Evolutionary conservation across 2,113 vertebrate genomes (phyloP).

Genomic region (Neogale vison): DNA sequence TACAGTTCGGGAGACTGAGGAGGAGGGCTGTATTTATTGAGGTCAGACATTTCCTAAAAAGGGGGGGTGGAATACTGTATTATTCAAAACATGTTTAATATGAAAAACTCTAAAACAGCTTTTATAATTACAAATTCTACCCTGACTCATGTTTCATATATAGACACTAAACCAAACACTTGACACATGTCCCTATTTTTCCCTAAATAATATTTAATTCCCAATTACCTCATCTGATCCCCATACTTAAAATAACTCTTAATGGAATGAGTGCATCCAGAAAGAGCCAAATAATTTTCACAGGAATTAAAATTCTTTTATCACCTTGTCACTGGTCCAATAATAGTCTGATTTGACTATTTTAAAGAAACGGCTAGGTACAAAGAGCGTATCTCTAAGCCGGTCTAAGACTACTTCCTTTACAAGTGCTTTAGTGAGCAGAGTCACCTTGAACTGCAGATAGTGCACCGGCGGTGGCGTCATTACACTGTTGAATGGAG

Average conservation of each 20-base stretch:
- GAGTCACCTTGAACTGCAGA: conserved; percentile 95
- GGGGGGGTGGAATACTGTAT: background rate
- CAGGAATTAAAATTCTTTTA: background rate
- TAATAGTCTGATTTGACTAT: background rate
- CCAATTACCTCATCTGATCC: background rate
- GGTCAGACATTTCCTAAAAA: conserved; percentile 97
- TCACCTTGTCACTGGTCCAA: background rate
- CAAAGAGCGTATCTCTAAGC: background rate
- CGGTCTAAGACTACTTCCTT: background rate
- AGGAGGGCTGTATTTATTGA: conserved; percentile 98
- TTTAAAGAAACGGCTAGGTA: background rate
- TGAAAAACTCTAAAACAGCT: conserved; percentile 45
- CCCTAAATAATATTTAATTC: background rate
- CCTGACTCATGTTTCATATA: background rate
- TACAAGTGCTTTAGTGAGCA: background rate
- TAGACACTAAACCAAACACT: background rate
- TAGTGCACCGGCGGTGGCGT: conserved; percentile 98
- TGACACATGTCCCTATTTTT: background rate
- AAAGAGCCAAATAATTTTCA: background rate
- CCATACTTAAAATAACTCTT: conserved; percentile 33
- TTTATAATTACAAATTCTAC: conserved; percentile 21
- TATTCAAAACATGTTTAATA: conserved; percentile 64
- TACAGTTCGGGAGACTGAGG: conserved; percentile 97
- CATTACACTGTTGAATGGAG: conserved; percentile 98
- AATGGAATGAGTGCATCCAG: background rate